Percentiles rank a stretch among this genome's conserved stretches.
These are phyloP conservation scores for Papilio dardanus DNA, from an alignment of 1,140 invertebrate genomes.

Conservation along the genomic window DNA sequence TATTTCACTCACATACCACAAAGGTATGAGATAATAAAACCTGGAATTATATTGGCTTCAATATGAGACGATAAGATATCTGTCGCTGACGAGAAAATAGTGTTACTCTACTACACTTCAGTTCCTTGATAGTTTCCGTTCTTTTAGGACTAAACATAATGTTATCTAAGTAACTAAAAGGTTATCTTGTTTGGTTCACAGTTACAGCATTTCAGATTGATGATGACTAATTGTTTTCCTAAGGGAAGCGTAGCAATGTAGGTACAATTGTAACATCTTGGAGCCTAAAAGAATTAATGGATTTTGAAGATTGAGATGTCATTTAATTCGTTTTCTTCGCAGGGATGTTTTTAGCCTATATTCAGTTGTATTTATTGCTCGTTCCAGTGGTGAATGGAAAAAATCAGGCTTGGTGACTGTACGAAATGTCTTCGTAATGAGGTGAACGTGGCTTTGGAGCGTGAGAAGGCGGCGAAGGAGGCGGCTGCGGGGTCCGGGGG, in stretches of 20 bases:
- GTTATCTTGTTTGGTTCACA: too few relatives aligned
- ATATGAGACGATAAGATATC: not conserved
- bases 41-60: not conserved
- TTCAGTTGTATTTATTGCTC: not conserved
- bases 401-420: not conserved
- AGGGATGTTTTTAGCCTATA: not conserved
- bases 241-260: too few relatives aligned
- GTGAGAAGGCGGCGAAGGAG: conserved; percentile 45
- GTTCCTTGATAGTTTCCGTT: too few relatives aligned
- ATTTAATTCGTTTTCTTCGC: not conserved
- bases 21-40: conserved; percentile 18
- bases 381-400: conserved; percentile 15
- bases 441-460: not conserved
- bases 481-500: conserved; percentile 42
- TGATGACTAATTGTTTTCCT: too few relatives aligned
- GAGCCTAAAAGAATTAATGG: not conserved
- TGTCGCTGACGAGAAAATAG: too few relatives aligned
- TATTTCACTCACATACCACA: not conserved
- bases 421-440: conserved; percentile 2
- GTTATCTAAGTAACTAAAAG: too few relatives aligned
- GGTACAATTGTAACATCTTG: not conserved
- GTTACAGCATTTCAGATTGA: too few relatives aligned
- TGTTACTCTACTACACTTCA: too few relatives aligned
- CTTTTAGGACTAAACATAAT: too few relatives aligned
- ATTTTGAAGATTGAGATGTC: not conserved